Percentiles rank a stretch among this genome's conserved stretches.
Evolutionary conservation across 2,797 vertebrate genomes (phyloP).

Genomic region (Falco peregrinus): DNA sequence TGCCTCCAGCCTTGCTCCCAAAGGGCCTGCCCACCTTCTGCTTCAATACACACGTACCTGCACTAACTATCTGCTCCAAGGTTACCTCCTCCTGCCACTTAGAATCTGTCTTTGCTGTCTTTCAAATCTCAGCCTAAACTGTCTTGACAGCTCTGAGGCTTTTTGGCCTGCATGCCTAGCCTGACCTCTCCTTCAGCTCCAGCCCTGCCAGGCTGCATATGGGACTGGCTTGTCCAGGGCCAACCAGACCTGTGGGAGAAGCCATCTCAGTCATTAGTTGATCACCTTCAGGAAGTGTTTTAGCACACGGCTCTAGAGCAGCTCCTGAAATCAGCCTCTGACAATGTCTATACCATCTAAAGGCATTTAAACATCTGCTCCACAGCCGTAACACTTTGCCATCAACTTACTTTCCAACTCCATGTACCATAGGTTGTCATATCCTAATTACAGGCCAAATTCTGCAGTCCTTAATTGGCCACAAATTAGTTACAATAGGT

Average conservation of each 20-base stretch:
- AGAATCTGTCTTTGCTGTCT: neutral
- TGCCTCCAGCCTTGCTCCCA: neutral
- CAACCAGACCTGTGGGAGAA: neutral
- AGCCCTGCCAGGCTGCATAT: neutral
- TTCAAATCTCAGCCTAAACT: neutral
- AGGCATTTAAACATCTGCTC: neutral
- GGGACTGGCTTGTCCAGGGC: neutral
- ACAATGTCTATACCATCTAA: neutral
- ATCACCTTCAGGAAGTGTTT: neutral
- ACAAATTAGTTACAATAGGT: neutral
- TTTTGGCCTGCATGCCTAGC: neutral
- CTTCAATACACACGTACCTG: neutral
- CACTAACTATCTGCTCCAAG: too few species aligned
- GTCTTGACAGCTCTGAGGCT: neutral
- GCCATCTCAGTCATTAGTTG: neutral
- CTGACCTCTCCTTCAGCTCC: neutral
- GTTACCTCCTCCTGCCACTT: neutral
- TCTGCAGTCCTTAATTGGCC: neutral
- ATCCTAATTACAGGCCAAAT: neutral
- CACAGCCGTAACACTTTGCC: rapidly evolving
- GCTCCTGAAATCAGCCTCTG: neutral
- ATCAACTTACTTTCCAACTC: neutral
- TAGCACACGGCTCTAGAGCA: neutral
- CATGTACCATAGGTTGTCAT: neutral
- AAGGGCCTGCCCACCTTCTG: neutral